Conservation (phyloP, 2,888 invertebrate species). For the Orthosia incerta region DNA sequence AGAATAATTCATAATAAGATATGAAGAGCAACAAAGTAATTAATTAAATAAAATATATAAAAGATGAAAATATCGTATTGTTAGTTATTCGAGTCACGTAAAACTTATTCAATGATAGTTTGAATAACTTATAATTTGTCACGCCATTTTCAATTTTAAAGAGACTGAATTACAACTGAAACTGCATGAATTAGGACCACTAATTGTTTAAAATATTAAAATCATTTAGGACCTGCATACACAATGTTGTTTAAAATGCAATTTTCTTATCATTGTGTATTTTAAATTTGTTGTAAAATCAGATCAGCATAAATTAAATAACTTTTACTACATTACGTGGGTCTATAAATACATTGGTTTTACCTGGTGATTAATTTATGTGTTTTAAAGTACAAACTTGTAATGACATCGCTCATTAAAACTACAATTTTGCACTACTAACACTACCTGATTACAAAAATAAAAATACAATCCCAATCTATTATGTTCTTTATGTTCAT, state of each 20-base stretch:
- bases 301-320: no score
- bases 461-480: no score
- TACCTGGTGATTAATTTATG: no score
- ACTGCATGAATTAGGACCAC: not conserved
- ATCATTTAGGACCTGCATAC: not conserved
- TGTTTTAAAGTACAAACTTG: no score
- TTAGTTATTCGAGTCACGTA: constrained; percentile 21
- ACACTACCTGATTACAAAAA: no score
- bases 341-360: no score
- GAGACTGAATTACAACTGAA: not conserved
- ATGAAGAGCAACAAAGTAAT: not conserved
- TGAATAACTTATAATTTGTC: constrained; percentile 1
- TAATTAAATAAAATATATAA: not conserved
- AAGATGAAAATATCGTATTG: constrained; percentile 3
- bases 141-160: not conserved
- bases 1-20: no score
- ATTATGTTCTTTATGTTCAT: no score
- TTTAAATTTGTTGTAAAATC: not conserved
- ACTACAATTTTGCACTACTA: no score
- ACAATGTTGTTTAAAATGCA: not conserved
- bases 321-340: no score
- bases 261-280: constrained; percentile 2
- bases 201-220: constrained; percentile 6
- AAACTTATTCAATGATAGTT: constrained; percentile 11
- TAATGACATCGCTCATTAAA: no score